Evolutionary conservation across 2,888 invertebrate genomes (phyloP), one percentile per base, ranked within the genome.

Genomic region (Onthophagus sagittarius): DNA sequence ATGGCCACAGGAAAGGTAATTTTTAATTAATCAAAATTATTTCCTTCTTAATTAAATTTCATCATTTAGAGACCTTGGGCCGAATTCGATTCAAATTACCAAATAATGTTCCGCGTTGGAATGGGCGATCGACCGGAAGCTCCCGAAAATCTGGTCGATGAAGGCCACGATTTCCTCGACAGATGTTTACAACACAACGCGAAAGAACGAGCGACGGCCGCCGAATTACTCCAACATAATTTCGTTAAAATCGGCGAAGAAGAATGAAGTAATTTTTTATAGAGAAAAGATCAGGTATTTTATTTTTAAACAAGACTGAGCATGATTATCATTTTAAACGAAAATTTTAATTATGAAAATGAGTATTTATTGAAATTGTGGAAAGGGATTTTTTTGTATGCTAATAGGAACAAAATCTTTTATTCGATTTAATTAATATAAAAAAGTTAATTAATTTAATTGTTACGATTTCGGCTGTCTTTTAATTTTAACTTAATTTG

Each of bases 31-130:
- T 62, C n/a, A 4, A 53, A 9, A 33, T 72, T 23, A 53, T 64
- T 65, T 23, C 69, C 69, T 31, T 63, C 65, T 74, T 69, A 71
- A 62, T 7, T 63, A 23, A 71, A 33, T 67, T 64, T 72, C 77
- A 77, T 73, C 77, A 84, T 86, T 5, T 86, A 95, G 93, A 90
- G 96, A 64, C 97, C 97, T 0, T 98, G 97, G 95, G 91, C 92
- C 70, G 96, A 97, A 81, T 93, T 92, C 83, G 96, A 96, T 87
- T 95, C 94, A 79, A 94, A 95, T 86, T 95, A 94, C 86, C 96
- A 97, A 89, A 97, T 97, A 78, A 96, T 97, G 95, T 97, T 95
- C 86, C 92, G 95, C 89, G 97, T 97, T 80, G 97, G 97, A 53
- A 96, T 95, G 92, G 97, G 96, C 0, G 93, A 94, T 78, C 89